A percentile compares a stretch with the other conserved stretches of the same genome.
phyloP scores from a whole-genome alignment of 1,140 invertebrate genomes.

The Neodiprion pinetum region DNA sequence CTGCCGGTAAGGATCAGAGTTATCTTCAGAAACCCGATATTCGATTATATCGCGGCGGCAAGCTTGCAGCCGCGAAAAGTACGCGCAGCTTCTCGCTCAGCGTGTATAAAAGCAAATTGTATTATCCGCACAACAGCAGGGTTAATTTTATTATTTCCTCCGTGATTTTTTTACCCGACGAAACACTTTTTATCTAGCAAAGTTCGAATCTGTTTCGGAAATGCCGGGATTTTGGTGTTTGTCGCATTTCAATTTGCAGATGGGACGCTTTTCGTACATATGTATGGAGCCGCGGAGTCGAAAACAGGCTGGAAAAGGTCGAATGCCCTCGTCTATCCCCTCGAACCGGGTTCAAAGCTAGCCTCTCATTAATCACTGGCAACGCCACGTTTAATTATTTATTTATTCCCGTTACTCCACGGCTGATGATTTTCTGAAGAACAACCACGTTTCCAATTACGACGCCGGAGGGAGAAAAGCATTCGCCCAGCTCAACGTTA shows the following conservation, averaged over 20 bases:
- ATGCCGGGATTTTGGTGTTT: not conserved
- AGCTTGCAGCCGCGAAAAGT: too few species aligned
- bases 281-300: not conserved
- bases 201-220: not conserved
- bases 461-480: not conserved
- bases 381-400: constrained; percentile 2
- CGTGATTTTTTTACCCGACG: too few species aligned
- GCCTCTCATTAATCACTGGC: not conserved
- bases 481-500: not conserved
- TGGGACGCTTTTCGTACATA: not conserved
- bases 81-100: too few species aligned
- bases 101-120: too few species aligned
- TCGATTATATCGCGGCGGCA: not conserved
- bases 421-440: not conserved
- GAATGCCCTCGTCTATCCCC: not conserved
- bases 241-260: not conserved
- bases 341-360: not conserved
- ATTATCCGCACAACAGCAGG: not conserved
- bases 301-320: not conserved
- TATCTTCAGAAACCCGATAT: not conserved
- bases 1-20: not conserved
- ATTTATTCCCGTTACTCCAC: not conserved
- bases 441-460: constrained; percentile 3
- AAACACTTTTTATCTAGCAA: not conserved
- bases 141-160: not conserved